These are phyloP conservation scores for Menura novaehollandiae DNA, from an alignment of 2,113 vertebrate genomes.

Conservation along the genomic window DNA sequence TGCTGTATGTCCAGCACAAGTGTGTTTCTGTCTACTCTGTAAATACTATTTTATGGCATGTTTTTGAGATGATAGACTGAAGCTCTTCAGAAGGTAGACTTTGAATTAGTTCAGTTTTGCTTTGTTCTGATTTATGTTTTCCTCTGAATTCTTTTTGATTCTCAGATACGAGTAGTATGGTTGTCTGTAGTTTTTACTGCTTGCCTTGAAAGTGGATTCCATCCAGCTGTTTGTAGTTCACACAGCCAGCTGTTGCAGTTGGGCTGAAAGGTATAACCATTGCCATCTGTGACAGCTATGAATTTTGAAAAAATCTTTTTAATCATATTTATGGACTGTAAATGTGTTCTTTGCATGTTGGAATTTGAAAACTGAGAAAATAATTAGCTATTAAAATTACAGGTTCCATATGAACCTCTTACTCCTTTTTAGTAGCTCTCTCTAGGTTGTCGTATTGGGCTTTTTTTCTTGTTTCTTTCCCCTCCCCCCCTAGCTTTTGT, in stretches of 20 bases:
- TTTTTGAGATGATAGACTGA: neutral
- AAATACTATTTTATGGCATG: neutral
- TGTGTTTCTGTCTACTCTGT: neutral
- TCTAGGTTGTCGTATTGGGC: neutral
- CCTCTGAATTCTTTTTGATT: neutral
- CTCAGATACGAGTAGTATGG: neutral
- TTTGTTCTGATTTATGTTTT: neutral
- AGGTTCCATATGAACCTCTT: neutral
- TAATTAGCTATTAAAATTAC: neutral
- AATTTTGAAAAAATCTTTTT: slow-evolving; percentile 52
- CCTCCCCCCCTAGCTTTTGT: neutral
- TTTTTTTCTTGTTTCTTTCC: neutral
- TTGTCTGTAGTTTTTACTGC: neutral
- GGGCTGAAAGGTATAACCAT: neutral
- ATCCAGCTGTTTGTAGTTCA: slow-evolving; percentile 43
- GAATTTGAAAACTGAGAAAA: slow-evolving; percentile 38
- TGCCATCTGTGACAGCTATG: slow-evolving; percentile 28
- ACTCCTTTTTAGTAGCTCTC: neutral
- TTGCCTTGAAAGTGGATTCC: slow-evolving; percentile 6
- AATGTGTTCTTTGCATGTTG: neutral
- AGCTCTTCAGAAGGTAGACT: neutral
- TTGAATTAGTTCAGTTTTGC: neutral
- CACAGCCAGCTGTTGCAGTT: slow-evolving; percentile 47
- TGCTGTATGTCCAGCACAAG: neutral
- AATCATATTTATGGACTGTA: slow-evolving; percentile 37